Evolutionary conservation across 2,888 invertebrate species (phyloP).

Genomic region (Lochmaea crataegi): DNA sequence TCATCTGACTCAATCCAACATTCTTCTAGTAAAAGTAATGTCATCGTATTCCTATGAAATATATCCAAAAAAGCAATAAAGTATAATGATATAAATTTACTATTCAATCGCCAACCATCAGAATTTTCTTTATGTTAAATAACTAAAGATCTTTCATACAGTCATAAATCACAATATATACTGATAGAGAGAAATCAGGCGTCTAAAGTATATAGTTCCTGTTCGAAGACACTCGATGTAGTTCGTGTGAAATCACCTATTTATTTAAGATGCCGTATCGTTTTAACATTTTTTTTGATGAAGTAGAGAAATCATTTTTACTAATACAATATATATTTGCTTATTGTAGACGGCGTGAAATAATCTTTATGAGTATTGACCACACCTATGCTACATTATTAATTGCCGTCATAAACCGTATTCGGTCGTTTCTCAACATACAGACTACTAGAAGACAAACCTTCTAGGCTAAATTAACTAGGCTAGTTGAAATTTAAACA

Average conservation of each 20-base stretch:
- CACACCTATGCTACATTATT: neutral
- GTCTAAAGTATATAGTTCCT: neutral
- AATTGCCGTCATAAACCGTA: neutral
- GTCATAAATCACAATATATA: neutral
- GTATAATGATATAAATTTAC: too few species aligned
- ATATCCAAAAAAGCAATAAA: too few species aligned
- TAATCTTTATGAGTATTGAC: neutral
- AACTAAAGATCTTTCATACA: neutral
- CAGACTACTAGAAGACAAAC: neutral
- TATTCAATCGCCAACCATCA: neutral
- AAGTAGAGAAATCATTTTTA: constrained; percentile 17
- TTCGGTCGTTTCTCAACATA: neutral
- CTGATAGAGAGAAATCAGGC: constrained; percentile 10
- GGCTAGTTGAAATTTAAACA: too few species aligned
- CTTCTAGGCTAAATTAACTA: too few species aligned
- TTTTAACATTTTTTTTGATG: constrained; percentile 12
- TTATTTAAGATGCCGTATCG: constrained; percentile 13
- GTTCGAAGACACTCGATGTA: constrained; percentile 10
- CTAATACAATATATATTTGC: neutral
- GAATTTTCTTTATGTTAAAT: constrained; percentile 2
- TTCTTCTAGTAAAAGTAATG: too few species aligned
- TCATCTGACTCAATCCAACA: too few species aligned
- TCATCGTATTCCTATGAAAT: too few species aligned
- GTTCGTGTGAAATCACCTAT: constrained; percentile 12
- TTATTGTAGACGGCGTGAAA: neutral